Conservation (phyloP, 2,113 vertebrate genomes). For the Beaufortia kweichowensis region DNA sequence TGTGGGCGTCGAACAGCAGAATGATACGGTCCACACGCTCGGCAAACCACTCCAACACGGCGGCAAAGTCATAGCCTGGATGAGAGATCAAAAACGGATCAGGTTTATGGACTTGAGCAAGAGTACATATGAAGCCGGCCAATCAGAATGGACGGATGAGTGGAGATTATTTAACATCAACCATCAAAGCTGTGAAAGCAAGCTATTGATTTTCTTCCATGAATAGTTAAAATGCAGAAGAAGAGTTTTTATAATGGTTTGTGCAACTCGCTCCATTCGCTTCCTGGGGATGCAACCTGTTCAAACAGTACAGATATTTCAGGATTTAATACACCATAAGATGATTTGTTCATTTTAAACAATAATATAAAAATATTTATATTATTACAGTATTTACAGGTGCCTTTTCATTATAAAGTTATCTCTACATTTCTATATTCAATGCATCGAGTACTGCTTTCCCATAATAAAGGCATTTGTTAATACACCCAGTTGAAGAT, state of each 20-base stretch:
- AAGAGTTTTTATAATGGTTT: too few species aligned
- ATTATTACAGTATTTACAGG: too few species aligned
- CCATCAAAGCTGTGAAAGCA: neutral
- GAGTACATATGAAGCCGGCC: neutral
- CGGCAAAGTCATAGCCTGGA: constrained; percentile 94
- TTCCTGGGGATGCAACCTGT: neutral
- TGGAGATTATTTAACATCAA: neutral
- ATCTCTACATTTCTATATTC: too few species aligned
- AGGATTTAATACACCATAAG: neutral
- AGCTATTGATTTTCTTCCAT: neutral
- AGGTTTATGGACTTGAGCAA: neutral
- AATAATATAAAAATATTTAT: neutral
- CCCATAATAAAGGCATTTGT: too few species aligned
- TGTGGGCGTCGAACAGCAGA: constrained; percentile 94
- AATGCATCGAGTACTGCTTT: too few species aligned
- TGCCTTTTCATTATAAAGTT: too few species aligned
- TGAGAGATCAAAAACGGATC: neutral
- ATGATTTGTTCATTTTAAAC: neutral
- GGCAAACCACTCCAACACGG: constrained; percentile 94
- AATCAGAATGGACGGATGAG: constrained; percentile 2
- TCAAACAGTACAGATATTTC: neutral
- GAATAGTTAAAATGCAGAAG: constrained; percentile 21
- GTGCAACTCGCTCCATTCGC: neutral
- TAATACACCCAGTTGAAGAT: too few species aligned
- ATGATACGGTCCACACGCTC: constrained; percentile 97